Evolutionary conservation across 2,888 invertebrate genomes (phyloP).

Genomic region (Cancer borealis): DNA sequence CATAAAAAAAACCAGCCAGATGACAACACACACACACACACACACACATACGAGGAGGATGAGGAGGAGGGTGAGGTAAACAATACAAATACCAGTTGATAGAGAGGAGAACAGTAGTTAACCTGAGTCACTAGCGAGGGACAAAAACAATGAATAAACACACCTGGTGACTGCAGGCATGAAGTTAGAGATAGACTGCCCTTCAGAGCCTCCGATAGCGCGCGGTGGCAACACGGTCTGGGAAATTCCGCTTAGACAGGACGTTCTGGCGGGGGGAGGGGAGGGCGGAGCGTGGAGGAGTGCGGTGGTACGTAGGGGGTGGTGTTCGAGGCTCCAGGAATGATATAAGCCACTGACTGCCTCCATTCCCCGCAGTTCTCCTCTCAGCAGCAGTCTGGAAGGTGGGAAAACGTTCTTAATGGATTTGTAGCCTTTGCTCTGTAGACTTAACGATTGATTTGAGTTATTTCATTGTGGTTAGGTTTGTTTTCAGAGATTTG

Average conservation of each 20-base stretch:
- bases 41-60: neutral
- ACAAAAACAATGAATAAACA: slow-evolving; percentile 14
- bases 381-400: slow-evolving; percentile 51
- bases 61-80: neutral
- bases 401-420: neutral
- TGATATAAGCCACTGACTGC: neutral
- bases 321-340: neutral
- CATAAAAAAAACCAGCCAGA: neutral
- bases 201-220: neutral
- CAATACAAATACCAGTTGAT: neutral
- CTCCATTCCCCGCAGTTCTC: neutral
- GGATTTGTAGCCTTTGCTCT: neutral
- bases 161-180: neutral
- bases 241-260: neutral
- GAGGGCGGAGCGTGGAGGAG: neutral
- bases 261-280: neutral
- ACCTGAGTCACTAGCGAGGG: neutral
- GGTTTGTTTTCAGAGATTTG: neutral
- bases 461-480: neutral
- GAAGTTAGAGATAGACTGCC: neutral
- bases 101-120: neutral
- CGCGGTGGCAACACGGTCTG: neutral
- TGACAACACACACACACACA: neutral
- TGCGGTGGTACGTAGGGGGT: neutral
- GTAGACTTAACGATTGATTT: neutral